Conservation (phyloP, 2,113 vertebrate genomes). For the Oreochromis niloticus region DNA sequence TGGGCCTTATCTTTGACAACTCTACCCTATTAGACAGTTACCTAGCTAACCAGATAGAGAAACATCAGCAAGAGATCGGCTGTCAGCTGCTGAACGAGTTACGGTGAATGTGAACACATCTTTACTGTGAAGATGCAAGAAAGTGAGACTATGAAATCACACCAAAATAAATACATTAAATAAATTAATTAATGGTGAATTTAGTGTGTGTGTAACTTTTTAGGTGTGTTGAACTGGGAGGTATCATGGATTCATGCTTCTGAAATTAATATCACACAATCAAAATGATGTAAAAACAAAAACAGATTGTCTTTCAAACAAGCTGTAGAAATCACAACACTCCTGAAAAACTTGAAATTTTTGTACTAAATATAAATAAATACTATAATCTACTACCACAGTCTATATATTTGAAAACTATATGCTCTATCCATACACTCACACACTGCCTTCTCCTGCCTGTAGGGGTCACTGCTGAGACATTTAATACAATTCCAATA, state of each 20-base stretch:
- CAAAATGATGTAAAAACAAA: neutral
- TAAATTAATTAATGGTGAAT: no score
- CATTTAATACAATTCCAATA: neutral
- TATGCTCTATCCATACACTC: neutral
- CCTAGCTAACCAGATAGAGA: no score
- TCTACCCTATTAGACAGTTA: no score
- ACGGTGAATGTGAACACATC: no score
- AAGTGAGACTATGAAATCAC: no score
- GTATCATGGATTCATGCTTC: neutral
- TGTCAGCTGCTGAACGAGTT: no score
- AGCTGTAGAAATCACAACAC: neutral
- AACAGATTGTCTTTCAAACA: neutral
- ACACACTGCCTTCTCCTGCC: neutral
- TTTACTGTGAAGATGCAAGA: no score
- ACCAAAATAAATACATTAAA: no score
- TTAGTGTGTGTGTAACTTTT: neutral
- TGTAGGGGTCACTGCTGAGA: neutral
- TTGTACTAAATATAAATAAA: neutral
- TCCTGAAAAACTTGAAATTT: neutral
- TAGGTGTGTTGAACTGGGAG: neutral
- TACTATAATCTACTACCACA: neutral
- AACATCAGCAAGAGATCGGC: no score
- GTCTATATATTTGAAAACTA: neutral
- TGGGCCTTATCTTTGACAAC: no score
- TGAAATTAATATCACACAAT: neutral